Conservation (phyloP, 23 tunicate species). For the Ciona savignyi region DNA sequence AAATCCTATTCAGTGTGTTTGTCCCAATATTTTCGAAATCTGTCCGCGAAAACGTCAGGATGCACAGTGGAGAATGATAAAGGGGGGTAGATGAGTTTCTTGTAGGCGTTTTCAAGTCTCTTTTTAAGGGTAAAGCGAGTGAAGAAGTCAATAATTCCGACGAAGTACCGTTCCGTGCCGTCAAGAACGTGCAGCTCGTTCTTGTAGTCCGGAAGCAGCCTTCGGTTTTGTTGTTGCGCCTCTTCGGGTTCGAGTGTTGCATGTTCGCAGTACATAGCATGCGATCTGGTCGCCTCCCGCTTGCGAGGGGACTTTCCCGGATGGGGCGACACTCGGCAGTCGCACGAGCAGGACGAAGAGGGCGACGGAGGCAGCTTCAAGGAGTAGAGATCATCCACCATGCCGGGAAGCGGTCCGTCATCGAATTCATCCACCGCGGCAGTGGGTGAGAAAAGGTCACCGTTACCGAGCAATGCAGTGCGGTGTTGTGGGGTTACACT, state of each 20-base stretch:
- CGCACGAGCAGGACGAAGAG: neutral
- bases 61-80: slow-evolving; percentile 76
- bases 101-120: slow-evolving; percentile 59
- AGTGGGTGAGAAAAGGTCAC: neutral
- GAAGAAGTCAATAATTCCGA: slow-evolving; percentile 88
- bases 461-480: neutral
- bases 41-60: slow-evolving; percentile 56
- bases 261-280: slow-evolving; percentile 1
- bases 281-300: slow-evolving; percentile 2
- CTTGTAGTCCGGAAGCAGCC: slow-evolving; percentile 59
- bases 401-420: neutral
- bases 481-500: neutral
- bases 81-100: slow-evolving; percentile 56
- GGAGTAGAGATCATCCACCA: neutral
- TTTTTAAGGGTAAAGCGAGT: slow-evolving; percentile 65
- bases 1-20: slow-evolving; percentile 34
- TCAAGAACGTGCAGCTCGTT: slow-evolving; percentile 88
- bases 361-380: slow-evolving; percentile 2
- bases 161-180: slow-evolving; percentile 57
- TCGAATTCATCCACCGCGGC: too few relatives aligned
- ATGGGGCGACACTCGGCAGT: neutral
- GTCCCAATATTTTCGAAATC: slow-evolving; percentile 61
- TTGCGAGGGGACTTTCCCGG: neutral
- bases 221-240: slow-evolving; percentile 41
- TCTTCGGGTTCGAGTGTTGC: slow-evolving; percentile 15